Evolutionary conservation across 2,888 invertebrate species (phyloP).

Genomic region (Archaeoteleia sp.): DNA sequence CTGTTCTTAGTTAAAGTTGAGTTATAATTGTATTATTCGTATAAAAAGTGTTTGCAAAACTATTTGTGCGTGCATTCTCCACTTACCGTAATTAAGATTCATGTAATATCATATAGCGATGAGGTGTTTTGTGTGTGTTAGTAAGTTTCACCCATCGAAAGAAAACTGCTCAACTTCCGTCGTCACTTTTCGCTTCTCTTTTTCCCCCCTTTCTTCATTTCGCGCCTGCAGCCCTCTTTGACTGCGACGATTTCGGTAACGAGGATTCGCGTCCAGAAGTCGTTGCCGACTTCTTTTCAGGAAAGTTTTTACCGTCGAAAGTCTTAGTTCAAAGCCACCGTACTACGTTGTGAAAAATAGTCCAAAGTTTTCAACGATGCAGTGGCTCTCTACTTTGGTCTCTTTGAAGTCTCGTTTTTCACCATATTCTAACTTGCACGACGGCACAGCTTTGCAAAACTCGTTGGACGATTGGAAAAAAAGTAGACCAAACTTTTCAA

Average conservation of each 20-base stretch:
- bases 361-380: constrained; percentile 15
- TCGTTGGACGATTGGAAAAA: no score
- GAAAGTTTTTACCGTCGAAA: constrained; percentile 27
- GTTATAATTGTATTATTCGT: no score
- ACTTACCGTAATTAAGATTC: constrained; percentile 16
- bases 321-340: constrained; percentile 26
- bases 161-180: constrained; percentile 20
- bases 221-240: constrained; percentile 16
- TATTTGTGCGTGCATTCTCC: constrained; percentile 5
- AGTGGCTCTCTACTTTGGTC: no score
- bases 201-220: constrained; percentile 21
- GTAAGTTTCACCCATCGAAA: constrained; percentile 14
- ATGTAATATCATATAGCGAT: constrained; percentile 4
- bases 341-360: constrained; percentile 18
- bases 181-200: constrained; percentile 18
- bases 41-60: no score
- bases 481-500: no score
- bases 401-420: no score
- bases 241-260: constrained; percentile 37
- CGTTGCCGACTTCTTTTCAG: constrained; percentile 17
- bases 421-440: no score
- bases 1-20: neutral
- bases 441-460: no score
- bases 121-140: constrained; percentile 13
- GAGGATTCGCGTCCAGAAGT: constrained; percentile 28